Percentiles rank a stretch among this genome's conserved stretches.
These are phyloP conservation scores for Oscheius sp. DNA, from an alignment of 2,888 invertebrate genomes.

Conservation along the genomic window DNA sequence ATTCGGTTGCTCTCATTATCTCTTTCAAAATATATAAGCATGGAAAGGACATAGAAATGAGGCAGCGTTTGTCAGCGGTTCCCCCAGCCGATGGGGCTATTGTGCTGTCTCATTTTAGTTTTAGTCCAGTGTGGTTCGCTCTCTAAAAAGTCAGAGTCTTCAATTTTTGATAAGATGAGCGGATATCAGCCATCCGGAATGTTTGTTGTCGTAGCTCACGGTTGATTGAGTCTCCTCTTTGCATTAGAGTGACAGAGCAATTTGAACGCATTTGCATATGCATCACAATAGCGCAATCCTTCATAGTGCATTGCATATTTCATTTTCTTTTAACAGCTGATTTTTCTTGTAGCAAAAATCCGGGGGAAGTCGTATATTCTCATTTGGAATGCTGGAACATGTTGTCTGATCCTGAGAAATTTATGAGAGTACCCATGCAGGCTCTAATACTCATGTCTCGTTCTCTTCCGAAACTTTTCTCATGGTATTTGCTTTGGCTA, in stretches of 20 bases:
- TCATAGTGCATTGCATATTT: background rate
- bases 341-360: too few species aligned
- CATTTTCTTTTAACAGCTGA: background rate
- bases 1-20: too few species aligned
- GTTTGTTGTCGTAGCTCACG: background rate
- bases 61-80: too few species aligned
- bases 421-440: background rate
- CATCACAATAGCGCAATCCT: slow-evolving; percentile 10
- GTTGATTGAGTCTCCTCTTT: slow-evolving; percentile 19
- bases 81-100: too few species aligned
- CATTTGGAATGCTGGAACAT: too few species aligned
- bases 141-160: too few species aligned
- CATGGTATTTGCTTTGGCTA: slow-evolving; percentile 1
- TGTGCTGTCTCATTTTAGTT: too few species aligned
- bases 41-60: too few species aligned
- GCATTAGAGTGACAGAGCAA: slow-evolving; percentile 26
- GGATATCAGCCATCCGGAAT: background rate
- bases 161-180: too few species aligned
- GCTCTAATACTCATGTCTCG: background rate
- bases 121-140: too few species aligned
- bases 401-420: background rate
- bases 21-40: too few species aligned
- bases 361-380: too few species aligned
- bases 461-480: background rate
- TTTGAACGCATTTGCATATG: slow-evolving; percentile 26